phyloP scores from a whole-genome alignment of 2,113 vertebrate genomes.

The Sprattus sprattus region DNA sequence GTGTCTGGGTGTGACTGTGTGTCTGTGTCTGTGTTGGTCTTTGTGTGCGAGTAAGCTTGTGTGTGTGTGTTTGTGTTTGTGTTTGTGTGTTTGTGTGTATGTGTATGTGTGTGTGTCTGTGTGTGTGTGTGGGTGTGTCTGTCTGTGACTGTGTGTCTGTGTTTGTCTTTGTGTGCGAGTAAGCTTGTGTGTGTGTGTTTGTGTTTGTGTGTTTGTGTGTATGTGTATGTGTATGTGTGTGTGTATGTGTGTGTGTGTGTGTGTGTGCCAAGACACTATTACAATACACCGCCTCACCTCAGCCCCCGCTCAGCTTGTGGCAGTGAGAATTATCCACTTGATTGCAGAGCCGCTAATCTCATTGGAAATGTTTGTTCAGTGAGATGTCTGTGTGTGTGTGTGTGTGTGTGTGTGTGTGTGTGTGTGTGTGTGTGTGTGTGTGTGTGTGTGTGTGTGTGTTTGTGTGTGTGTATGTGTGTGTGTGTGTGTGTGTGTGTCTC shows the following conservation, averaged over 20 bases:
- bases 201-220: background rate
- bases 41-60: background rate
- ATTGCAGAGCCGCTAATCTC: constrained; percentile 47
- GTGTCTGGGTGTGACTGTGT: background rate
- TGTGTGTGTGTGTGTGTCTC: too few species aligned
- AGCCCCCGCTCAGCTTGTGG: constrained; percentile 20
- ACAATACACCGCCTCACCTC: background rate
- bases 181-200: background rate
- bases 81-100: too few species aligned
- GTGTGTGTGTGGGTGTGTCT: background rate
- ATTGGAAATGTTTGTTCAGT: constrained; percentile 50
- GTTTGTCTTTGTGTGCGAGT: background rate
- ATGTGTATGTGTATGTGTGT: background rate
- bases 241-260: background rate
- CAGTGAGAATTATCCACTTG: constrained; percentile 50
- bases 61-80: too few species aligned
- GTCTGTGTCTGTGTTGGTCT: background rate
- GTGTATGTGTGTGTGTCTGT: background rate
- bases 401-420: too few species aligned
- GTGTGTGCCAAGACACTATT: background rate
- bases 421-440: too few species aligned
- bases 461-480: too few species aligned
- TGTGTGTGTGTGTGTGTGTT: too few species aligned
- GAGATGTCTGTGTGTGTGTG: too few species aligned
- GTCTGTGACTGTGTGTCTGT: background rate